These are phyloP conservation scores for Microcebus jonahi DNA, from an alignment of 2,113 vertebrate species.

Conservation along the genomic window DNA sequence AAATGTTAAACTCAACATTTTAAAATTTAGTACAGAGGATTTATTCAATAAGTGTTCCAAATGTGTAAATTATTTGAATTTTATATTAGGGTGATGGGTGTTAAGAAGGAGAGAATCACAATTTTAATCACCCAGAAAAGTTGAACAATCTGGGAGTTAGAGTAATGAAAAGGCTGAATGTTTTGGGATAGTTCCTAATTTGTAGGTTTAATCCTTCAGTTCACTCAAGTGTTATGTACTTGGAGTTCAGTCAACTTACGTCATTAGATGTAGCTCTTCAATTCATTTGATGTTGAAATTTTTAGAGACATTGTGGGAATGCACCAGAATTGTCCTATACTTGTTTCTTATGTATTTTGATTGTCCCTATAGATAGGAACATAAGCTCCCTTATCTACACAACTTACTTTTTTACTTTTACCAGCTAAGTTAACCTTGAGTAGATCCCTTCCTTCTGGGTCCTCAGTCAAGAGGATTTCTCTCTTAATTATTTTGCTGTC, in stretches of 20 bases:
- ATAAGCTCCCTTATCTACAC: background rate
- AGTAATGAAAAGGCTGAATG: background rate
- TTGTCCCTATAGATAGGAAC: background rate
- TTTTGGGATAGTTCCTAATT: background rate
- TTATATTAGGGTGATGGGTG: background rate
- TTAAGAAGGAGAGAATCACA: background rate
- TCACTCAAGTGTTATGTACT: background rate
- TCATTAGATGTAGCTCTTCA: background rate
- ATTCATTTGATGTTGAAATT: background rate
- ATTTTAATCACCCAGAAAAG: background rate
- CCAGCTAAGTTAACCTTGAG: background rate
- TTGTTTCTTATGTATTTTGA: background rate
- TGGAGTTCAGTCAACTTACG: background rate
- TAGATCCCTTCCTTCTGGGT: background rate
- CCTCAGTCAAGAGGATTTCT: background rate
- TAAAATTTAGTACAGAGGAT: background rate
- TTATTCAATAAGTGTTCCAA: background rate
- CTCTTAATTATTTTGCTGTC: background rate
- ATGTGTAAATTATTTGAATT: background rate
- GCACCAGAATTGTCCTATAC: background rate
- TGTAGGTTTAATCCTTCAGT: background rate
- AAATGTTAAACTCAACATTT: constrained; percentile 9
- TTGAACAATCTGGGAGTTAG: background rate
- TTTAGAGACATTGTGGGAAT: background rate
- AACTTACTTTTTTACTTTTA: background rate